Percentiles rank a stretch among this genome's conserved stretches.
phyloP scores from a whole-genome alignment of 2,888 invertebrate species.

The Pharmacophagus antenor region DNA sequence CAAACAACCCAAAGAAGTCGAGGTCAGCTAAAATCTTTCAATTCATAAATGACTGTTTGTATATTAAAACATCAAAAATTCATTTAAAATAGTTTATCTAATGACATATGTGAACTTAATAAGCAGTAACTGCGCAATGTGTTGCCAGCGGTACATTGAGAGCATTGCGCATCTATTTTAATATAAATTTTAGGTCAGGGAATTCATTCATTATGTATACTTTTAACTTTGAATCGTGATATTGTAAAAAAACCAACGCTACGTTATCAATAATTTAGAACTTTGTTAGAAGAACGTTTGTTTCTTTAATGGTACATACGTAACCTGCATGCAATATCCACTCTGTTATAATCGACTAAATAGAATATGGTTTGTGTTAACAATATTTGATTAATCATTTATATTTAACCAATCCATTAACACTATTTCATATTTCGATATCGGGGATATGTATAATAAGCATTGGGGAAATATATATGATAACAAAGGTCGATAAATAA shows the following conservation, averaged over 20 bases:
- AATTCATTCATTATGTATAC: constrained; percentile 40
- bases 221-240: constrained; percentile 19
- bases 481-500: constrained; percentile 42
- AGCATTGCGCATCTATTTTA: constrained; percentile 74
- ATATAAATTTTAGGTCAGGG: constrained; percentile 74
- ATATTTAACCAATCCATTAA: constrained; percentile 22
- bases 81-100: constrained; percentile 14
- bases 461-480: constrained; percentile 32
- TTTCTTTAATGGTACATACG: constrained; percentile 6
- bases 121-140: constrained; percentile 52
- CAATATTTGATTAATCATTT: constrained; percentile 21
- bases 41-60: constrained; percentile 23
- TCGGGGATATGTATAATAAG: constrained; percentile 33
- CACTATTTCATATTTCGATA: constrained; percentile 24
- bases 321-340: constrained; percentile 24
- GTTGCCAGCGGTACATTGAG: constrained; percentile 61
- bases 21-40: constrained; percentile 62
- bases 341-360: constrained; percentile 6
- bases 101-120: constrained; percentile 38
- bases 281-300: neutral
- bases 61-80: constrained; percentile 15
- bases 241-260: constrained; percentile 1
- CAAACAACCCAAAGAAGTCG: constrained; percentile 69
- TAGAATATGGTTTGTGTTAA: neutral
- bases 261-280: too few relatives aligned